A percentile compares a stretch with the other conserved stretches of the same genome.
These are phyloP conservation scores for Chrysopa pallens DNA, from an alignment of 1,140 invertebrate species.

Conservation along the genomic window DNA sequence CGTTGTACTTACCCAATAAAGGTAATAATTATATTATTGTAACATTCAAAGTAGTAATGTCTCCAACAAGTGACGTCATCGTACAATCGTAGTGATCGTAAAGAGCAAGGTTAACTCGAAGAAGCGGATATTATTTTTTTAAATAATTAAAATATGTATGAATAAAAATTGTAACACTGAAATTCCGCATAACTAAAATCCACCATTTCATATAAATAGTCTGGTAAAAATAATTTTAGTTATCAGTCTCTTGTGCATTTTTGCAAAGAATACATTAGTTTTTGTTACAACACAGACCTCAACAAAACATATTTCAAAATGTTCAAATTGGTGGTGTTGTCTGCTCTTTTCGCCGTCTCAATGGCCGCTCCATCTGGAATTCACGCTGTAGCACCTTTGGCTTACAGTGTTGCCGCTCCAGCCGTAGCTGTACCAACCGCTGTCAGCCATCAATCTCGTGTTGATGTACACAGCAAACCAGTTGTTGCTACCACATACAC, in stretches of 20 bases:
- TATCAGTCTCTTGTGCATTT: constrained; percentile 3
- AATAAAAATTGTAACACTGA: background rate
- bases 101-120: no score
- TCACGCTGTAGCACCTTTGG: constrained; percentile 5
- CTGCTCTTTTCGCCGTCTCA: constrained; percentile 25
- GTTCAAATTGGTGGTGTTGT: constrained; percentile 33
- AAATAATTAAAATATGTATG: background rate
- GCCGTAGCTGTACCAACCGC: constrained; percentile 3
- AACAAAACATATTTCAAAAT: constrained; percentile 15
- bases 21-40: no score
- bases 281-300: constrained; percentile 22
- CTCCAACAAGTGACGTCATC: no score
- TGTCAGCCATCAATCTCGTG: constrained; percentile 6
- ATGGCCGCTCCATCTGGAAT: constrained; percentile 21
- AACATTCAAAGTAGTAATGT: no score
- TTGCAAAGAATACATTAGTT: constrained; percentile 2
- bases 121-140: no score
- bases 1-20: no score
- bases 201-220: constrained; percentile 4
- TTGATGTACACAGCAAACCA: constrained; percentile 5
- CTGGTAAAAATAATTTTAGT: constrained; percentile 2
- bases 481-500: constrained; percentile 4
- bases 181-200: constrained; percentile 1
- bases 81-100: no score
- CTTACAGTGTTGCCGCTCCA: constrained; percentile 12